A percentile compares a stretch with the other conserved stretches of the same genome.
Evolutionary conservation across 2,113 vertebrate species (phyloP).

Genomic region (Phocoena sinus): DNA sequence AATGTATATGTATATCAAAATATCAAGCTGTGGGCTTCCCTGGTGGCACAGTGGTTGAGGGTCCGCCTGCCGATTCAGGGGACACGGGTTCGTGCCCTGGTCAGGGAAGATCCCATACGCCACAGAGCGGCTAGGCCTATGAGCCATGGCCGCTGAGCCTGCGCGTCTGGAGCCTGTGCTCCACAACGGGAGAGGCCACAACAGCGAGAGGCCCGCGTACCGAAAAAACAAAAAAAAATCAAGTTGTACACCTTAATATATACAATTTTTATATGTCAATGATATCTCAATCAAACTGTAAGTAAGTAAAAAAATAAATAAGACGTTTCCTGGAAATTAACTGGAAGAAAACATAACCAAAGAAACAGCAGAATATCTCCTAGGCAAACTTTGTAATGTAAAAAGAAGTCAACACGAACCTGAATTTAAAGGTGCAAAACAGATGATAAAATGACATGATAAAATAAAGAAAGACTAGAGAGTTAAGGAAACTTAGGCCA

Average conservation of each 20-base stretch:
- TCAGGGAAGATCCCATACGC: too few species aligned
- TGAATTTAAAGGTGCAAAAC: background rate
- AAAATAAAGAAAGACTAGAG: background rate
- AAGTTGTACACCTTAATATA: background rate
- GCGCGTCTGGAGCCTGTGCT: too few species aligned
- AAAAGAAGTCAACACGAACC: background rate
- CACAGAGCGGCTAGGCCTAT: too few species aligned
- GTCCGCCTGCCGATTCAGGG: too few species aligned
- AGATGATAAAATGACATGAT: background rate
- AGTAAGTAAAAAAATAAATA: background rate
- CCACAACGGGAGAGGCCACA: too few species aligned
- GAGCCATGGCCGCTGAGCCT: too few species aligned
- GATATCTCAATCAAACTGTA: background rate
- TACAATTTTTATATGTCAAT: background rate
- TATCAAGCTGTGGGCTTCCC: background rate
- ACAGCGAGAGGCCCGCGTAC: too few species aligned
- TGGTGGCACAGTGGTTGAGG: too few species aligned
- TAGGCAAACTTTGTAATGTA: background rate
- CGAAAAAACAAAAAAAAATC: background rate
- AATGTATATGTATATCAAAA: background rate
- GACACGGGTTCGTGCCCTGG: too few species aligned
- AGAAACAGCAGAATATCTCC: background rate
- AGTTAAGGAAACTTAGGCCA: background rate
- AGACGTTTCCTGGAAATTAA: background rate
- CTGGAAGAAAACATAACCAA: background rate